A percentile compares a stretch with the other conserved stretches of the same genome.
phyloP scores from a whole-genome alignment of 2,797 vertebrate species.

The Rhincodon typus region DNA sequence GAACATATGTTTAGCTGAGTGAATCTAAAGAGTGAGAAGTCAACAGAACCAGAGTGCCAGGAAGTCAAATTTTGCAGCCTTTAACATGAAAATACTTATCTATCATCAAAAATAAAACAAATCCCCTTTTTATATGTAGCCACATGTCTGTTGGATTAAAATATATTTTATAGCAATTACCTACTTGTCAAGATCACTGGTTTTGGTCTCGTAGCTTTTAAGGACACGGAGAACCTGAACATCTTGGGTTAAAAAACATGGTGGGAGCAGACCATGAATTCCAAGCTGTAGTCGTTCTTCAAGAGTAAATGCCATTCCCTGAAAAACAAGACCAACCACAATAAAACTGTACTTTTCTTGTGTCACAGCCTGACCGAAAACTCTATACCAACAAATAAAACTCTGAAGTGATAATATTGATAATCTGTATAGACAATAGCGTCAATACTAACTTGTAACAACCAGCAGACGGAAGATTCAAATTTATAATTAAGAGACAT shows the following conservation, averaged over 20 bases:
- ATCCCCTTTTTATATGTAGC: neutral
- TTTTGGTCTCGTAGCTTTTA: conserved; percentile 84
- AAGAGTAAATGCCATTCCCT: conserved; percentile 97
- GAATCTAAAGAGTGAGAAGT: neutral
- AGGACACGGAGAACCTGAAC: conserved; percentile 89
- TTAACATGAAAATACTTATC: neutral
- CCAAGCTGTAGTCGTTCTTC: conserved; percentile 89
- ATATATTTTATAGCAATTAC: conserved; percentile 40
- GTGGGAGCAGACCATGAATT: conserved; percentile 91
- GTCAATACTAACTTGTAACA: neutral
- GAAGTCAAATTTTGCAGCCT: neutral
- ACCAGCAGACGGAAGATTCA: neutral
- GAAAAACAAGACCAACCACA: conserved; percentile 39
- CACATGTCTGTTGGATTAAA: neutral
- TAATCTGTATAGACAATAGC: neutral
- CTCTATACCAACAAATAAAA: neutral
- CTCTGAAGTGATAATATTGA: neutral
- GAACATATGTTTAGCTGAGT: too few relatives aligned
- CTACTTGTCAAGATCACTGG: conserved; percentile 86
- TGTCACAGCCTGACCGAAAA: neutral
- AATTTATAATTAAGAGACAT: neutral
- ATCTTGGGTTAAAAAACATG: conserved; percentile 91
- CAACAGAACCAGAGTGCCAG: neutral
- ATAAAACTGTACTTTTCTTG: neutral
- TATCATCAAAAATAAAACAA: neutral